phyloP scores from a whole-genome alignment of 2,113 vertebrate genomes.

The Tretioscincus oriximinensis region DNA sequence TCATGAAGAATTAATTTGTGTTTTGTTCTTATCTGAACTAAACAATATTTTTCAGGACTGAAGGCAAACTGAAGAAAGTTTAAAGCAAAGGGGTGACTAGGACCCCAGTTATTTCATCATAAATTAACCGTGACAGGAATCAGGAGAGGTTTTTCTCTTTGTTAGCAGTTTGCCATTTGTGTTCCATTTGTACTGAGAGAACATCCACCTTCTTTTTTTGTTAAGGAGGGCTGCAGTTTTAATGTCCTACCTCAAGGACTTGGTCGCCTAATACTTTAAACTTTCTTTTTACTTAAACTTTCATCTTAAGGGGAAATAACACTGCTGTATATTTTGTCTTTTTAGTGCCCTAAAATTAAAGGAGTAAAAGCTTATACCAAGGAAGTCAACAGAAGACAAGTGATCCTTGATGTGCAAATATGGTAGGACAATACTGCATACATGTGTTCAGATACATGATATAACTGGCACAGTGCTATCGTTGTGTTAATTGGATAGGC shows the following conservation, averaged over 20 bases:
- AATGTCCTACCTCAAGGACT: background rate
- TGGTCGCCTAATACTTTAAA: background rate
- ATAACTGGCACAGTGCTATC: background rate
- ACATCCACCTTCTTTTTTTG: background rate
- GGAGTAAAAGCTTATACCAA: slow-evolving; percentile 86
- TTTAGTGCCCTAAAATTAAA: slow-evolving; percentile 86
- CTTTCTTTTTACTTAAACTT: background rate
- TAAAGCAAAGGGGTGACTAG: too few species aligned
- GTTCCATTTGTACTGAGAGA: background rate
- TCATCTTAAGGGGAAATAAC: slow-evolving; percentile 1
- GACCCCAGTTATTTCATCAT: background rate
- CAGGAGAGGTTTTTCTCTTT: background rate
- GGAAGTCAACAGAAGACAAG: slow-evolving; percentile 82
- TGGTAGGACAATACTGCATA: slow-evolving; percentile 68
- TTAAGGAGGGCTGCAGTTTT: background rate
- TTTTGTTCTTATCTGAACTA: too few species aligned
- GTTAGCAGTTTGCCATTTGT: background rate
- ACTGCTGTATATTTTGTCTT: background rate
- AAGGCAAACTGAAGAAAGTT: too few species aligned
- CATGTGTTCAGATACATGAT: background rate
- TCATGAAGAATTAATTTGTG: background rate
- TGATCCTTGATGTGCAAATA: slow-evolving; percentile 88
- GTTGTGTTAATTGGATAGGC: too few species aligned
- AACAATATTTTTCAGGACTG: too few species aligned
- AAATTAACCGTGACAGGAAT: background rate